A percentile compares a stretch with the other conserved stretches of the same genome.
Evolutionary conservation across 2,888 invertebrate species (phyloP).

Genomic region (Callosobruchus maculatus): DNA sequence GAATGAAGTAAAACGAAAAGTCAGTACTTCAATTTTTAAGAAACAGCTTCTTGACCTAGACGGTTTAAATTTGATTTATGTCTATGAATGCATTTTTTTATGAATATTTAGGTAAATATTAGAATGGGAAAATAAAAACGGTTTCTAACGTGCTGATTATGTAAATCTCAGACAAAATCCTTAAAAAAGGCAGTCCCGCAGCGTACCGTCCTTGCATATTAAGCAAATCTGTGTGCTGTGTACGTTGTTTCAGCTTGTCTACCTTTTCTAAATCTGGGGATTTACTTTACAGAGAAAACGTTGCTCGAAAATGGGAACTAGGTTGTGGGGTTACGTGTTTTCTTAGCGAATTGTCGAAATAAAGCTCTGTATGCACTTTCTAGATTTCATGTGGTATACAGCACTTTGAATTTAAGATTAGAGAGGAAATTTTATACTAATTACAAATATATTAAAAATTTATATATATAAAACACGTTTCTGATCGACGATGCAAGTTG

Average conservation of each 20-base stretch:
- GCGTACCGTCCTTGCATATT: constrained; percentile 19
- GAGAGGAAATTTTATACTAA: too few relatives aligned
- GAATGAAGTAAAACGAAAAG: too few relatives aligned
- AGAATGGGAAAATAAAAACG: neutral
- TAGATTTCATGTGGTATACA: too few relatives aligned
- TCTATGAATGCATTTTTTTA: too few relatives aligned
- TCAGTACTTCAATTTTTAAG: too few relatives aligned
- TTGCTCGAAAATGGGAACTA: constrained; percentile 6
- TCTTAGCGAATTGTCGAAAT: neutral
- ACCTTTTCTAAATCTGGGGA: constrained; percentile 18
- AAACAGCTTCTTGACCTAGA: too few relatives aligned
- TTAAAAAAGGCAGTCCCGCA: constrained; percentile 3
- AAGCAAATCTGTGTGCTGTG: constrained; percentile 21
- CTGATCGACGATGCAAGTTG: too few relatives aligned
- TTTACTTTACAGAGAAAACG: constrained; percentile 20
- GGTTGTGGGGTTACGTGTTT: neutral
- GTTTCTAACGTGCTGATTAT: neutral
- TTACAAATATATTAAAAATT: too few relatives aligned
- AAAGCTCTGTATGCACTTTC: neutral
- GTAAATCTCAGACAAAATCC: neutral
- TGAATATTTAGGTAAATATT: neutral
- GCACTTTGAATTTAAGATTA: too few relatives aligned
- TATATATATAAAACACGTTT: too few relatives aligned
- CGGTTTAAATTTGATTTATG: too few relatives aligned
- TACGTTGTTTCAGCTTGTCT: constrained; percentile 16